phyloP scores from a whole-genome alignment of 1,140 invertebrate species.

The Bombus ignitus region DNA sequence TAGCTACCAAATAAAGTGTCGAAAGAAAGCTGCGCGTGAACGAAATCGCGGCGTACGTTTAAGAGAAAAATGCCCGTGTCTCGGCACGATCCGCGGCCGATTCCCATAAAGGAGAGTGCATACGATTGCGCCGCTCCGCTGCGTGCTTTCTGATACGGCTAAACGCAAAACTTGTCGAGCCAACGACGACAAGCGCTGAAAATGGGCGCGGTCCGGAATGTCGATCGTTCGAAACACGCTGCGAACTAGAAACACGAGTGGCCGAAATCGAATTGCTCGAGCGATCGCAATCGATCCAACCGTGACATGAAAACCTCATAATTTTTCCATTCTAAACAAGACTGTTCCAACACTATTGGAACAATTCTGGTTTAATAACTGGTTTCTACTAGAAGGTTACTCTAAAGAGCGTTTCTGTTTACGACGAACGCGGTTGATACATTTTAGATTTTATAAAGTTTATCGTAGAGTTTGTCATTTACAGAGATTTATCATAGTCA shows the following conservation, averaged over 20 bases:
- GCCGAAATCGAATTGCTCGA: not conserved
- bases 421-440: not conserved
- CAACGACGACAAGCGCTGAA: constrained; percentile 72
- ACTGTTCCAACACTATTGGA: not conserved
- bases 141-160: constrained; percentile 37
- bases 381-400: not conserved
- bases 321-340: not conserved
- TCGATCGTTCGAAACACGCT: constrained; percentile 70
- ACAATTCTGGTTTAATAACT: not conserved
- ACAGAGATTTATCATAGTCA: not conserved
- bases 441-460: not conserved
- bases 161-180: constrained; percentile 76
- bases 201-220: constrained; percentile 80
- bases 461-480: too few species aligned
- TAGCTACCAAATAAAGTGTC: constrained; percentile 39
- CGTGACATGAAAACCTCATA: not conserved
- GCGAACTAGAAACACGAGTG: constrained; percentile 26
- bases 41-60: constrained; percentile 28
- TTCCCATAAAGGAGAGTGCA: constrained; percentile 46
- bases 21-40: constrained; percentile 37
- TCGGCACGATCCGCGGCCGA: not conserved
- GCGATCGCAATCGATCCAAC: not conserved
- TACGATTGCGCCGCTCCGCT: constrained; percentile 31
- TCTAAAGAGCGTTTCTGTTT: not conserved
- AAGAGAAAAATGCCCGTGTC: constrained; percentile 32